Evolutionary conservation across 2,113 vertebrate species (phyloP).

Genomic region (Ifrita kowaldi): DNA sequence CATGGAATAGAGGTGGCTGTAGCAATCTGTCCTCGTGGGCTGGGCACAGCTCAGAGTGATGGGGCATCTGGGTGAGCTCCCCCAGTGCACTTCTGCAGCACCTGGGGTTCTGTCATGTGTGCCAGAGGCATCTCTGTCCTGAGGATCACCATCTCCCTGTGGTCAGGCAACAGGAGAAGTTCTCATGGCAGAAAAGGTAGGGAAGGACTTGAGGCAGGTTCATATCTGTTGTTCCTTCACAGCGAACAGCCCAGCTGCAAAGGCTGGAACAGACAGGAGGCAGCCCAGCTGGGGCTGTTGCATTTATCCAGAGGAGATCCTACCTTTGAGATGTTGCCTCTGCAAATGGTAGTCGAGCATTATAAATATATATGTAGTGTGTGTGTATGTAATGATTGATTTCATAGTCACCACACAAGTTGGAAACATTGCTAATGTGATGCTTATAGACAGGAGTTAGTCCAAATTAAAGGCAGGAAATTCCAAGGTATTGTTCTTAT

Average conservation of each 20-base stretch:
- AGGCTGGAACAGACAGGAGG: not conserved
- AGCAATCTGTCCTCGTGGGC: not conserved
- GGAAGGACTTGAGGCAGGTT: not conserved
- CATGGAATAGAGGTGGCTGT: not conserved
- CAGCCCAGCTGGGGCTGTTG: not conserved
- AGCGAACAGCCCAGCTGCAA: not conserved
- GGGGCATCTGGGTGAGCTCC: fast-evolving
- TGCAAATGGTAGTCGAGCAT: not conserved
- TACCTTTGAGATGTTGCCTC: not conserved
- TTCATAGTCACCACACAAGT: not conserved
- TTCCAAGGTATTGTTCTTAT: conserved; percentile 39
- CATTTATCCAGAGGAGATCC: not conserved
- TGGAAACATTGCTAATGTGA: not conserved
- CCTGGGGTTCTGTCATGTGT: not conserved
- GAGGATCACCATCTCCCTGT: not conserved
- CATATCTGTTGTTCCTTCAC: not conserved
- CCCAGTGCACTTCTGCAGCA: not conserved
- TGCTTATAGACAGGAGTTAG: conserved; percentile 4
- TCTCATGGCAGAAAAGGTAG: not conserved
- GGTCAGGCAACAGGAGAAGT: not conserved
- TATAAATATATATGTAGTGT: not conserved
- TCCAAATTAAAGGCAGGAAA: conserved; percentile 43
- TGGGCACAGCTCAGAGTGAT: not conserved
- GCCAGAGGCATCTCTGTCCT: not conserved
- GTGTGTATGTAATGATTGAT: not conserved